Conservation (phyloP, 1,140 invertebrate species). For the Ceratitis capitata region DNA sequence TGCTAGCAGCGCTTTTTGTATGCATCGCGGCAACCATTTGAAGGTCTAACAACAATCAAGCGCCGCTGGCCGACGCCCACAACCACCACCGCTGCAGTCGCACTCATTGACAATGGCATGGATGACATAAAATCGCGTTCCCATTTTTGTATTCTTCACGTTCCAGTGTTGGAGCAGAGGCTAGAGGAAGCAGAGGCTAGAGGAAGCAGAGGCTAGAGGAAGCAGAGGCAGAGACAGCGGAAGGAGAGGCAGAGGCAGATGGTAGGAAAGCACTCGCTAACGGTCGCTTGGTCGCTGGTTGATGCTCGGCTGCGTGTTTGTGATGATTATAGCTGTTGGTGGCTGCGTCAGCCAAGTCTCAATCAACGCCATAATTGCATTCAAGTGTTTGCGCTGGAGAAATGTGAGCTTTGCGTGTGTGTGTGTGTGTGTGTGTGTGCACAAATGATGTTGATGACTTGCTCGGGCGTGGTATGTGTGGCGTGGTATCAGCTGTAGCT, state of each 20-base stretch:
- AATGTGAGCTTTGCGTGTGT: not conserved
- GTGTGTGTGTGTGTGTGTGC: not conserved
- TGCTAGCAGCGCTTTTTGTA: not conserved
- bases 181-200: not conserved
- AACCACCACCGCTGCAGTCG: not conserved
- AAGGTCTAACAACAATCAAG: not conserved
- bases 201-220: no score
- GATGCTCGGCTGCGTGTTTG: not conserved
- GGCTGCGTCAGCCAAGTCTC: not conserved
- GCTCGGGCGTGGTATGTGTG: no score
- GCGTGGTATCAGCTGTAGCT: not conserved
- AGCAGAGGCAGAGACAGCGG: no score
- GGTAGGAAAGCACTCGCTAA: not conserved
- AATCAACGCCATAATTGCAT: constrained; percentile 34
- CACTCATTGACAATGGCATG: not conserved
- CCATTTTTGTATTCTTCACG: not conserved
- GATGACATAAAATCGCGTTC: not conserved
- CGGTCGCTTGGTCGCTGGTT: not conserved
- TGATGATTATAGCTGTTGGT: not conserved
- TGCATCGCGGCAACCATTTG: not conserved
- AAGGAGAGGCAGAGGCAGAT: no score
- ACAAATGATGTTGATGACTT: not conserved
- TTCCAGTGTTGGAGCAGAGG: not conserved
- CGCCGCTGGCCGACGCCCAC: not conserved
- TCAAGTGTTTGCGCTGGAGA: constrained; percentile 2